Base-by-base conservation (phyloP, 2,888 invertebrate species). In the Nasonovia ribisnigri region DNA sequence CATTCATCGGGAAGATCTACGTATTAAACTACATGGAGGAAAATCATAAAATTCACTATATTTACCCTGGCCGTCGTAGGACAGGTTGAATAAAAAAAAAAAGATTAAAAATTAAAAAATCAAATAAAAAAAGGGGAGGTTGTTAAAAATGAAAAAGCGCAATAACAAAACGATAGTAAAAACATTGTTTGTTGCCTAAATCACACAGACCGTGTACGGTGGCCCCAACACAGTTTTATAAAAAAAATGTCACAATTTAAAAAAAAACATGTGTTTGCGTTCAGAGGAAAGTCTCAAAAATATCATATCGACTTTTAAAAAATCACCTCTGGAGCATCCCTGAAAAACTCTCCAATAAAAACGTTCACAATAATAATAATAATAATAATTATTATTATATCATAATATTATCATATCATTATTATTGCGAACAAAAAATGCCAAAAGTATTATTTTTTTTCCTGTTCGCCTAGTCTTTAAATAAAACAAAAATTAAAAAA, bases 51-150 rank as follows among this genome's bases (percentile, higher is more conserved):
- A 67, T 16, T 57, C 51, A 88, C 86, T 93, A 90, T 42, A 36
- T 60, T 86, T 43, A 67, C 8, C 11, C 90, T 51, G 84, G n/a
- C 10, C 57, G 51, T 60, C 48, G 8, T 36, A 87, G 67, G 86
- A 48, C 95, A 96, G 95, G 96, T 96, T 60, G 87, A 88, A 93
- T 93, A 94, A 90, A 94, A 94, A 94, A 94, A 92, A 94, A 67
- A 77, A 36, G 6, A 77, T 36, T 6, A 77, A 77, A 77, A 92
- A 94, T 90, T 94, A 94, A 94, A 95, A 93, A 92, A 94, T 54
- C 67, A 91, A 91, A 91, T 91, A 91, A 92, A 94, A 94, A 90
- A 77, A 26, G 86, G 54, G 77, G 77, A 77, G 95, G 84, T 94
- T 93, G 94, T 94, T 88, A 94, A 94, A 94, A 94, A 94, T 94